Evolutionary conservation across 2,113 vertebrate genomes (phyloP), one percentile per base, ranked within the genome.

Genomic region (Notiomystis cincta): DNA sequence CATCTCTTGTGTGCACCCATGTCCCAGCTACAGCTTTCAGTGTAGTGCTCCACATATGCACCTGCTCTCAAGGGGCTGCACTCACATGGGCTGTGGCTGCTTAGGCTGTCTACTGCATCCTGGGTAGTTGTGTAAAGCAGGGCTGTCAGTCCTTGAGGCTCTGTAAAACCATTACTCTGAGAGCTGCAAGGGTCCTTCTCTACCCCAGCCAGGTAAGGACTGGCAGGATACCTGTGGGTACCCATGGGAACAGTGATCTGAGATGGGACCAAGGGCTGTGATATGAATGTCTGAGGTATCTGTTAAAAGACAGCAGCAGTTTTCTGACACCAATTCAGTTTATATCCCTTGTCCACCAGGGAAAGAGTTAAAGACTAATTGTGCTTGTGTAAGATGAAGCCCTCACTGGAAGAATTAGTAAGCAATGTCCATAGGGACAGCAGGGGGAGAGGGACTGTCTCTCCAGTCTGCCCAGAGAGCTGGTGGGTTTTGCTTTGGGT

Each of bases 191-290:
- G 9, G 18, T 77, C 44, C 51, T 62, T 57, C 81, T 67, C 6
- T 28, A 45, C 25, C 22, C 44, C 40, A 79, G 37, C 9, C 30
- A 22, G 11, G 8, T 25, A 42, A 65, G 20, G 25, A 21, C 14
- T 53, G 58, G 10, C n/a, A 66, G 45, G 58, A 25, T 53, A 48
- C 37, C 7, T 42, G 6, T 60, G 30, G 53, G 27, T 57, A 35
- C 33, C 25, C 53, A 2, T 44, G 28, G 64, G 27, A 60, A 42
- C 33, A 35, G 20, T 3, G 6, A 35, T 37, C 21, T 31, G 67
- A 76, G 40, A 60, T 64, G 2, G 2, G 21, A 51, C 20, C 24
- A 42, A 50, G 16, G 23, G 15, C 33, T 0, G 0, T 7, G 10
- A 40, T 40, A 28, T 2, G 4, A 40, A 92, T 21, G 27, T 30